Evolutionary conservation across 2,113 vertebrate genomes (phyloP).

Genomic region (Amblyopsis rosae): DNA sequence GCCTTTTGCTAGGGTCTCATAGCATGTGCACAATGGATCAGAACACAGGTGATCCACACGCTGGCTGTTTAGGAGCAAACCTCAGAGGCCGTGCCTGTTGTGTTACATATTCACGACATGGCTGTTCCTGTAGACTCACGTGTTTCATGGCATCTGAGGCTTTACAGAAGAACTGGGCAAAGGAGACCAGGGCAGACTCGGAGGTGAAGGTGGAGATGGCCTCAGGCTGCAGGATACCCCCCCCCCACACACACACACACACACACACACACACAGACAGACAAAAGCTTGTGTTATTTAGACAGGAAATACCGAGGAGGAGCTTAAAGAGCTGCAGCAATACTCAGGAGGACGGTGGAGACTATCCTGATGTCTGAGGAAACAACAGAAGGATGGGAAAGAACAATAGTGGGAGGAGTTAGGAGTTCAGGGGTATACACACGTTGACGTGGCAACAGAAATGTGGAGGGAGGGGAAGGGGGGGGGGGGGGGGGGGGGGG

Average conservation of each 20-base stretch:
- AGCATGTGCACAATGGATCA: too few relatives aligned
- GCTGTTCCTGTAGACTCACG: conserved; percentile 53
- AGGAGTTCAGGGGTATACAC: too few relatives aligned
- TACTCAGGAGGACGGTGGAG: conserved; percentile 5
- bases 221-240: conserved; percentile 83
- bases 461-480: too few relatives aligned
- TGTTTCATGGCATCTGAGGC: conserved; percentile 83
- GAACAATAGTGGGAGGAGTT: conserved; percentile 4
- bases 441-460: too few relatives aligned
- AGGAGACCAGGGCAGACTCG: conserved; percentile 91
- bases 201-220: conserved; percentile 95
- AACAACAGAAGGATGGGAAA: neutral
- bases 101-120: neutral
- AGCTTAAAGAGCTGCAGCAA: neutral
- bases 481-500: conserved; percentile 10
- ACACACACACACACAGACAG: neutral
- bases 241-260: neutral
- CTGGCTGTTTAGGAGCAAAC: neutral
- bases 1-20: too few relatives aligned
- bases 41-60: too few relatives aligned
- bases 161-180: conserved; percentile 95
- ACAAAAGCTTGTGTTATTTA: neutral
- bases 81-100: neutral
- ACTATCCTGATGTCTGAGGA: neutral
- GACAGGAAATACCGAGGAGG: neutral